Evolutionary conservation across 2,797 vertebrate species (phyloP).

Genomic region (Mus caroli): DNA sequence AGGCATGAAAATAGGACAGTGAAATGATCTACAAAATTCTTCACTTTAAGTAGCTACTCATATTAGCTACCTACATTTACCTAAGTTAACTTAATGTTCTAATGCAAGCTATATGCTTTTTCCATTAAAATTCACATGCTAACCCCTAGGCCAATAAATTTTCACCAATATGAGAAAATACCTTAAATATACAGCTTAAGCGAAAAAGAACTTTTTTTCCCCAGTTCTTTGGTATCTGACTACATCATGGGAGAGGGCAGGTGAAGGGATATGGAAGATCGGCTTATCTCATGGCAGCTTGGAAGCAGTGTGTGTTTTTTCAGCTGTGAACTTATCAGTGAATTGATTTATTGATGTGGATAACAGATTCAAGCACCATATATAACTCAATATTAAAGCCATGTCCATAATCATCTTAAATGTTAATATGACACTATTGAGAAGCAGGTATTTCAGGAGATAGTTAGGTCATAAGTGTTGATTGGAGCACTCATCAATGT

Average conservation of each 20-base stretch:
- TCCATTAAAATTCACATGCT: neutral
- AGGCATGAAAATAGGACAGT: neutral
- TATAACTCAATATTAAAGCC: neutral
- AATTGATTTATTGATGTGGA: neutral
- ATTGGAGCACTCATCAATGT: neutral
- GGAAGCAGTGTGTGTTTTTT: neutral
- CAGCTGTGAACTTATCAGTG: too few species aligned
- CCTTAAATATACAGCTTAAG: neutral
- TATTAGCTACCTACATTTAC: neutral
- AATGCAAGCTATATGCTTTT: neutral
- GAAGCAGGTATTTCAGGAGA: neutral
- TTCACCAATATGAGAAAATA: neutral
- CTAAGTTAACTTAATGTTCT: neutral
- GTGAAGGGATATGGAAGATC: neutral
- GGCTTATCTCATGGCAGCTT: neutral
- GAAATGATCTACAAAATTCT: neutral
- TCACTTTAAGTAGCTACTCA: neutral
- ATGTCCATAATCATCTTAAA: neutral
- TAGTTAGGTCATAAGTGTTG: neutral
- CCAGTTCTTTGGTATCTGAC: neutral
- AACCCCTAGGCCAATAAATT: neutral
- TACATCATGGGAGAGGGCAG: neutral
- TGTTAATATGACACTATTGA: neutral
- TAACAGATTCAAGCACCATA: too few species aligned
- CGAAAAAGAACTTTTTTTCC: too few species aligned